phyloP scores from a whole-genome alignment of 1,140 invertebrate species.

The Xylocopa sonorina region DNA sequence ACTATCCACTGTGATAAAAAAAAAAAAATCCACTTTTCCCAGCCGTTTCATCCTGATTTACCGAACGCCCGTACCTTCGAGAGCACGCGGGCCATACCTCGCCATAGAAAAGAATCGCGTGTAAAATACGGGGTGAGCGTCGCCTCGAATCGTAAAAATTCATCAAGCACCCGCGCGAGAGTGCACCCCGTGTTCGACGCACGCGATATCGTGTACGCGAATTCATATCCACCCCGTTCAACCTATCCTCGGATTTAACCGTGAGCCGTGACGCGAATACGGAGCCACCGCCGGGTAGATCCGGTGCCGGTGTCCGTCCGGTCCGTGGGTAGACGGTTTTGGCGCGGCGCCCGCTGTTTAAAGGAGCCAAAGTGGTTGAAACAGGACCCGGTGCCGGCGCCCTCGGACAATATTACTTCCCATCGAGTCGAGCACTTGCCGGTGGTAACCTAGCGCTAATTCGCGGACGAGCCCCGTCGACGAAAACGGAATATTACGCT shows the following conservation, averaged over 20 bases:
- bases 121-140: neutral
- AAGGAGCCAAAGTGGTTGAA: conserved; percentile 59
- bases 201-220: conserved; percentile 44
- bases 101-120: neutral
- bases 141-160: conserved; percentile 37
- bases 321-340: conserved; percentile 58
- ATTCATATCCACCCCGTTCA: conserved; percentile 55
- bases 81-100: neutral
- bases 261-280: conserved; percentile 57
- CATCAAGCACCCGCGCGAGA: conserved; percentile 4
- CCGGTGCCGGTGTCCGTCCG: conserved; percentile 14
- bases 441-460: conserved; percentile 60
- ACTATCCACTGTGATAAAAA: too few relatives aligned
- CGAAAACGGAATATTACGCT: conserved; percentile 59
- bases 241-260: conserved; percentile 63
- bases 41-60: neutral
- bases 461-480: conserved; percentile 42
- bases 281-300: conserved; percentile 17
- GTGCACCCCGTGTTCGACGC: neutral
- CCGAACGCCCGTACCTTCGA: neutral
- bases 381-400: conserved; percentile 25
- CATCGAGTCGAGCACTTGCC: conserved; percentile 53
- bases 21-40: too few relatives aligned
- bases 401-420: conserved; percentile 65
- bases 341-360: conserved; percentile 59